Evolutionary conservation across 2,797 vertebrate species (phyloP), one percentile per base, ranked within the genome.

Genomic region (Remorina albescens): DNA sequence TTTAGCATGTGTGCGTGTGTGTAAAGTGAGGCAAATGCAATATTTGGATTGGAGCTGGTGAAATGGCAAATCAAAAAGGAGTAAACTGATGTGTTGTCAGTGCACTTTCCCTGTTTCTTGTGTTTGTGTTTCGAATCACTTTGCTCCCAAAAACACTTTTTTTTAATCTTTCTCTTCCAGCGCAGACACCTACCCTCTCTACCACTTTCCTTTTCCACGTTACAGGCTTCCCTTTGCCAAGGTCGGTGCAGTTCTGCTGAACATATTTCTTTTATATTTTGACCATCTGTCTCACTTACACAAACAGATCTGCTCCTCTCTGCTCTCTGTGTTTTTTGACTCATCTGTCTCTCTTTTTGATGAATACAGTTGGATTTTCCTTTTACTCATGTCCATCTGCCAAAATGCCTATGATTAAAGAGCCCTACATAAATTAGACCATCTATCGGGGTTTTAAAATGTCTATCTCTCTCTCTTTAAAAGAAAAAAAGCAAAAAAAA

Each of bases 261-360:
- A 68, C 87, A 89, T 89, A 90, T 86, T 91, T 87, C 46, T 81
- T 85, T 85, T 80, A 71, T 74, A 55, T 85, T 84, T 83, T 85
- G 83, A 80, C 88, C 89, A 89, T 92, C 89, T 90, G 86, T 88
- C 87, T 88, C 74, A 28, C 53, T 80, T 56, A 42, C 67, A 71
- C 67, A 82, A 78, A 85, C 86, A 78, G 34, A 60, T 79, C 66
- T 61, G 42, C 67, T 78, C 42, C 51, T 66, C 67, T 65, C 51
- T 72, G 54, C 71, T 54, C 53, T 25, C 51, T 58, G 53, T 51
- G 42, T 67, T 71, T 85, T 85, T 73, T 39, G 13, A 80, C 77
- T 68, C 68, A 80, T 90, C 81, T 87, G 75, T 68, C 55, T 57
- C 50, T 56, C 64, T 54, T 70, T 71, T 67, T 70, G 72, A 85